These are phyloP conservation scores for Dasysyrphus tricinctus DNA, from an alignment of 2,888 invertebrate species.

Conservation along the genomic window DNA sequence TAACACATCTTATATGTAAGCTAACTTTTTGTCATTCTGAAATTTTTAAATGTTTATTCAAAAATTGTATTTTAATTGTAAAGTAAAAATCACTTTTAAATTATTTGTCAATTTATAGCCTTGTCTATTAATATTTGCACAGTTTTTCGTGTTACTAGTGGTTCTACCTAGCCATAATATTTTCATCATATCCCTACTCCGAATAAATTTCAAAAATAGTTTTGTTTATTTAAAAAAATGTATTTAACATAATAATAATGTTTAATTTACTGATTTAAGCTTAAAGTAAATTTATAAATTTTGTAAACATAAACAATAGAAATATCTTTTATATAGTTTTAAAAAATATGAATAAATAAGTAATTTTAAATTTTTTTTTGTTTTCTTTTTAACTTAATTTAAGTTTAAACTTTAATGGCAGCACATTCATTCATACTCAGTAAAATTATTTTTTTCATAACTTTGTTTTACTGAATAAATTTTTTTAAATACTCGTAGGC, in stretches of 20 bases:
- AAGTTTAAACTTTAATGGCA: slow-evolving; percentile 74
- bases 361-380: neutral
- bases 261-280: slow-evolving; percentile 5
- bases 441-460: slow-evolving; percentile 1
- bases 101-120: too few relatives aligned
- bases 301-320: slow-evolving; percentile 57
- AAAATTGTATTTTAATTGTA: too few relatives aligned
- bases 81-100: too few relatives aligned
- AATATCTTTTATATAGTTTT: slow-evolving; percentile 48
- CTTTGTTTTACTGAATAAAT: neutral
- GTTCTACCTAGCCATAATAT: too few relatives aligned
- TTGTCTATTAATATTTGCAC: too few relatives aligned
- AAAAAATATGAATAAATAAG: slow-evolving; percentile 57
- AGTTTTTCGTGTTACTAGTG: too few relatives aligned
- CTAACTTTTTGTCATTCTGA: too few relatives aligned
- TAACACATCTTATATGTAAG: too few relatives aligned
- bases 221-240: slow-evolving; percentile 46
- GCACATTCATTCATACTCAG: slow-evolving; percentile 68
- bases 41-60: too few relatives aligned
- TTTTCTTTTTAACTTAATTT: slow-evolving; percentile 29
- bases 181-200: neutral
- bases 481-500: neutral
- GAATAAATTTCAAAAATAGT: neutral
- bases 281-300: slow-evolving; percentile 17
- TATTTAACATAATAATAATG: slow-evolving; percentile 38